These are phyloP conservation scores for Chaenodraco wilsoni DNA, from an alignment of 2,797 vertebrate genomes.

Conservation along the genomic window DNA sequence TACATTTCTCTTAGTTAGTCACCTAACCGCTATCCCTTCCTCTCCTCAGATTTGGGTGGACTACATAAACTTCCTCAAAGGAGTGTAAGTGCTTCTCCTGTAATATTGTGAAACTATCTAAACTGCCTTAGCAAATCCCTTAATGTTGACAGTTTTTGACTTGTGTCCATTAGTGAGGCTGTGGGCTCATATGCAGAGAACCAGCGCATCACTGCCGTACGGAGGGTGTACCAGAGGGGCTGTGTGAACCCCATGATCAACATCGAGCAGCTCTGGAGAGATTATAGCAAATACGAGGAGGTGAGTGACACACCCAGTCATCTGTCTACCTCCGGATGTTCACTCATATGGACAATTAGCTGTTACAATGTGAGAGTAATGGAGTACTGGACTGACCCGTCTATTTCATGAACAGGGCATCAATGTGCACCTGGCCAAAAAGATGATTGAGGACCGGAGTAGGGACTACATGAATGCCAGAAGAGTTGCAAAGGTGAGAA, in stretches of 20 bases:
- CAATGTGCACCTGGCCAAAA: constrained; percentile 98
- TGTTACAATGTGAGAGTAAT: neutral
- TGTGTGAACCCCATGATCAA: constrained; percentile 99
- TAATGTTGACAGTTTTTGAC: constrained; percentile 1
- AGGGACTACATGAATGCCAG: constrained; percentile 99
- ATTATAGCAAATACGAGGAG: constrained; percentile 99
- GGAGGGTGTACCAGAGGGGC: constrained; percentile 97
- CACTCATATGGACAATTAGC: neutral
- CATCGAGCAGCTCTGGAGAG: constrained; percentile 98
- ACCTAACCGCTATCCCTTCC: constrained; percentile 12
- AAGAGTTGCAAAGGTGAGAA: constrained; percentile 95
- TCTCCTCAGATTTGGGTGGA: constrained; percentile 96
- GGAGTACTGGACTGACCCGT: constrained; percentile 17
- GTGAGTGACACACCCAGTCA: constrained; percentile 72
- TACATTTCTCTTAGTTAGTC: neutral
- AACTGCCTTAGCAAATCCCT: neutral
- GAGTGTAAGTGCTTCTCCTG: constrained; percentile 90
- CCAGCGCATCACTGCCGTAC: constrained; percentile 97
- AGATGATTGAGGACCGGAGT: constrained; percentile 99
- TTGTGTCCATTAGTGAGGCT: constrained; percentile 87
- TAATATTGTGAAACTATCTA: neutral
- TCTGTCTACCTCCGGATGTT: neutral
- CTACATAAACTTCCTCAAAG: constrained; percentile 99
- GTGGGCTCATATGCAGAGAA: constrained; percentile 99
- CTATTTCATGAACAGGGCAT: constrained; percentile 88